A percentile compares a stretch with the other conserved stretches of the same genome.
phyloP scores from a whole-genome alignment of 1,140 invertebrate genomes.

The Drosophila guanche region DNA sequence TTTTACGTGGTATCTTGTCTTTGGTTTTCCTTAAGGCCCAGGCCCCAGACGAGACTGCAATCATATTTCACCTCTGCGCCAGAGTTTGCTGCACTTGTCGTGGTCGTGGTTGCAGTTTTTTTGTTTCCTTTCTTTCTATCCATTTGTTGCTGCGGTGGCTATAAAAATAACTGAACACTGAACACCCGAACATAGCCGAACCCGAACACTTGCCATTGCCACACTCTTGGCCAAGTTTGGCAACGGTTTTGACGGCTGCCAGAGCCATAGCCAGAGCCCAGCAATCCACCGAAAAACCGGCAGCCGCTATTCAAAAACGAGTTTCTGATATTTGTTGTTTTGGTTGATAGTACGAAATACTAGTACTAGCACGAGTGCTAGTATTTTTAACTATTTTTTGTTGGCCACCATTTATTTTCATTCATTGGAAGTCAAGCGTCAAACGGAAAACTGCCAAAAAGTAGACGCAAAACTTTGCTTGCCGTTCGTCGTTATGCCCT shows the following conservation, averaged over 20 bases:
- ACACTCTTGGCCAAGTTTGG: slow-evolving; percentile 79
- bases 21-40: slow-evolving; percentile 49
- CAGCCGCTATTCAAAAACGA: slow-evolving; percentile 52
- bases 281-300: slow-evolving; percentile 35
- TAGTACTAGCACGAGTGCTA: slow-evolving; percentile 38
- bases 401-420: slow-evolving; percentile 74
- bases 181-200: slow-evolving; percentile 12
- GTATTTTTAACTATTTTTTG: slow-evolving; percentile 48
- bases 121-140: slow-evolving; percentile 14
- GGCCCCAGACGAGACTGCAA: slow-evolving; percentile 51
- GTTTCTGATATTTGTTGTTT: slow-evolving; percentile 38
- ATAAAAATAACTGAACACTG: slow-evolving; percentile 77
- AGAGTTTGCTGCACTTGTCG: slow-evolving; percentile 67
- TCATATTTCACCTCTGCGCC: slow-evolving; percentile 71
- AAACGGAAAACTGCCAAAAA: slow-evolving; percentile 57
- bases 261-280: slow-evolving; percentile 18
- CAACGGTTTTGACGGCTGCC: slow-evolving; percentile 71
- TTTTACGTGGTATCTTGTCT: background rate
- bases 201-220: slow-evolving; percentile 69
- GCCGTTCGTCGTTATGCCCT: slow-evolving; percentile 19
- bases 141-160: slow-evolving; percentile 42
- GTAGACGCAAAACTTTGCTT: slow-evolving; percentile 30
- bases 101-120: slow-evolving; percentile 31
- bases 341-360: background rate
- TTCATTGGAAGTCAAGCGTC: slow-evolving; percentile 56